Evolutionary conservation across 2,888 invertebrate species (phyloP), one percentile per base, ranked within the genome.

Genomic region (Dryomyza anilis): DNA sequence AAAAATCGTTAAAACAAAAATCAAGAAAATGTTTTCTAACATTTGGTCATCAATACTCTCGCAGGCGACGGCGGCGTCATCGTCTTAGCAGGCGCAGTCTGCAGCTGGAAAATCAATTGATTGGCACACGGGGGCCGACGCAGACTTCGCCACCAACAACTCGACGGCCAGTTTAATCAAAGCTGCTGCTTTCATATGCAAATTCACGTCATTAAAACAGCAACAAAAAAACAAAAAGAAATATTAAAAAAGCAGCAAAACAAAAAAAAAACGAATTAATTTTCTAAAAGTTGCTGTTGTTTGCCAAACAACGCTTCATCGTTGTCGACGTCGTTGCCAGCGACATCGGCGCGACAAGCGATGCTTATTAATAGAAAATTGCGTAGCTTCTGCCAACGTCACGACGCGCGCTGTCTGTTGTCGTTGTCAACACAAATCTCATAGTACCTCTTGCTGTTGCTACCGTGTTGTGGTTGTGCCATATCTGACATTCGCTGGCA

Each of bases 351-450:
- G 16, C 43, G 25, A 12, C 21, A 56, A 65, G 33, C 43, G 39
- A 39, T 72, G 66, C 70, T 74, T 77, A 77, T 74, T 76, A 78
- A 77, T 77, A 77, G 77, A 77, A 77, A 77, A 77, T 77, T 78
- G 78, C 77, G 77, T 77, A 77, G 53, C 59, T 25, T 27, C 10
- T 43, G 29, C 16, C 39, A 14, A 8, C 21, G 45, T n/a, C 21
- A 19, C 25, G n/a, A 27, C 19, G 16, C 27, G 30, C 46, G 46
- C 4, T 61, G 27, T 25, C 69, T 73, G 74, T 68, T 69, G 45
- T 58, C 45, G 60, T 61, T 61, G 60, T 53, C 61, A 61, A 43
- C 53, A 61, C 61, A 39, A 36, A 59, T 39, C 39, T 29, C 39
- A 25, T 8, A 27, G 57, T 33, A 43, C 52, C 14, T 29, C 43